Conservation (phyloP, 2,888 invertebrate species). For the Lepidochitona cinerea region DNA sequence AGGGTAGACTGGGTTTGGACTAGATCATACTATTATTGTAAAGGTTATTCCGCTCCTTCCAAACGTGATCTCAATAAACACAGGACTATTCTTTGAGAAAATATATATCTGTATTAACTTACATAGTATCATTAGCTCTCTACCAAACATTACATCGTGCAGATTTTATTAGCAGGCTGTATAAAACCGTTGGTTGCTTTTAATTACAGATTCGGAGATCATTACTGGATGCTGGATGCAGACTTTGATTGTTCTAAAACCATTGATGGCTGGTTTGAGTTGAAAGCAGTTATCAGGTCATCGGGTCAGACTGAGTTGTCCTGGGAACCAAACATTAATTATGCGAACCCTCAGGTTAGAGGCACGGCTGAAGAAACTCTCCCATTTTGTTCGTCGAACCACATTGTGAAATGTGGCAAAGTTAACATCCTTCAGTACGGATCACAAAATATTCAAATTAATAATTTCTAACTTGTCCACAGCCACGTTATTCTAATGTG, state of each 20-base stretch:
- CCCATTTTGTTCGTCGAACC: slow-evolving; percentile 52
- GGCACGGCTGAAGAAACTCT: slow-evolving; percentile 42
- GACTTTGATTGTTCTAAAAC: slow-evolving; percentile 64
- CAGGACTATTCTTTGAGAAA: too few species aligned
- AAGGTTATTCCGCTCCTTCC: too few species aligned
- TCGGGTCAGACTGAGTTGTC: slow-evolving; percentile 32
- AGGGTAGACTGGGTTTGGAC: too few species aligned
- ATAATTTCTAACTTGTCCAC: too few species aligned
- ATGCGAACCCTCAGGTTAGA: slow-evolving; percentile 39
- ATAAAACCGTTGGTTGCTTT: too few species aligned
- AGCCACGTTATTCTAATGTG: too few species aligned
- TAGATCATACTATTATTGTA: too few species aligned
- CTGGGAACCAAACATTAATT: slow-evolving; percentile 60
- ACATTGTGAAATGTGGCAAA: slow-evolving; percentile 64
- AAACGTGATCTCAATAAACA: too few species aligned
- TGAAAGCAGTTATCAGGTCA: slow-evolving; percentile 42
- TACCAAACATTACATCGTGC: not conserved
- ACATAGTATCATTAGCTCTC: too few species aligned
- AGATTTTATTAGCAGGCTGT: not conserved
- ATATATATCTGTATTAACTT: not conserved
- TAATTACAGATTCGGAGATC: slow-evolving; percentile 51
- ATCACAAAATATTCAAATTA: not conserved
- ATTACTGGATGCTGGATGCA: slow-evolving; percentile 67
- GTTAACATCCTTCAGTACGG: slow-evolving; percentile 60
- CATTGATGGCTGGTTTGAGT: slow-evolving; percentile 67